Evolutionary conservation across 2,888 invertebrate species (phyloP), one percentile per base, ranked within the genome.

Genomic region (Spodoptera picta): DNA sequence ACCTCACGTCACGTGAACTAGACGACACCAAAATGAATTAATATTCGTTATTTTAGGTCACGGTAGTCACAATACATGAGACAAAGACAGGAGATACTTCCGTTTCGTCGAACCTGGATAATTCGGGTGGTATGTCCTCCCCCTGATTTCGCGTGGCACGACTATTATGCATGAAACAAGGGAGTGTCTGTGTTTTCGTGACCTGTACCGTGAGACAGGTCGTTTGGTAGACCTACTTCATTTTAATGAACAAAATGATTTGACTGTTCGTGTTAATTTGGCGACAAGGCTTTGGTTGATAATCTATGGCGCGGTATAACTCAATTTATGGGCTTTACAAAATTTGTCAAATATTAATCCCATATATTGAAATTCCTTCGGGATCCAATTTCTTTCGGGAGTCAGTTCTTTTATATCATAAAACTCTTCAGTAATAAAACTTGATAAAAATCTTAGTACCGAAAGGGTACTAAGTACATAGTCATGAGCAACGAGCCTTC

Each of bases 141-240:
- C 82, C 74, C 65, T 78, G 81, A 82, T 79, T 82, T 81, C 69
- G 81, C 81, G 82, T 81, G 81, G 63, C 55, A 60, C 45, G 59
- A 62, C 69, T 60, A 67, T 67, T 73, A 73, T 80, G 67, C 79
- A 75, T 61, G 73, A 65, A 65, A 41, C 51, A 46, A 69, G 77
- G 81, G 82, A 81, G 81, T 80, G 82, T 69, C 80, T 61, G 55
- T 65, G 69, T 58, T 67, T 71, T 69, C 78, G 82, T 82, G 82
- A 69, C 82, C 72, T 65, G 67, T 50, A 51, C 12, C 54, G 65
- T 54, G 50, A 54, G 47, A 42, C 46, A 62, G 59, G 48, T 65
- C 51, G 47, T 36, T 57, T 45, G 66, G 62, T 71, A 75, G 51
- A 24, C 49, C 60, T 54, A 64, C 47, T 69, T 57, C 11, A 23